Conservation (phyloP, 1,140 invertebrate species). For the Archegozetes longisetosus region DNA sequence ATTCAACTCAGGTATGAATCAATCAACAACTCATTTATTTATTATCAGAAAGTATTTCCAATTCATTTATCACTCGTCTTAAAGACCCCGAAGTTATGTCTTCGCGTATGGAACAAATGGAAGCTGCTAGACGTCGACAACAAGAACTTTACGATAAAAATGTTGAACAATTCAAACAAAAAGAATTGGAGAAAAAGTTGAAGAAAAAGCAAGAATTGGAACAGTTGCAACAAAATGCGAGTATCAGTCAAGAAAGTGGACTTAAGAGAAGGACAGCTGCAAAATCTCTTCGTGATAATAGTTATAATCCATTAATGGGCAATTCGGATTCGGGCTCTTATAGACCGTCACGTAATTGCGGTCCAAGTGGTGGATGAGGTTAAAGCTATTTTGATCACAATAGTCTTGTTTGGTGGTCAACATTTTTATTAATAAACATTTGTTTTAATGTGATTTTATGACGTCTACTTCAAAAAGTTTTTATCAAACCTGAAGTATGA, state of each 20-base stretch:
- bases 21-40: background rate
- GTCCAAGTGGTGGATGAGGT: slow-evolving; percentile 10
- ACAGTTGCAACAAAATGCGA: background rate
- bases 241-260: background rate
- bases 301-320: slow-evolving; percentile 8
- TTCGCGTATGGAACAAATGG: background rate
- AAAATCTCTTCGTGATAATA: background rate
- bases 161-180: background rate
- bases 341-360: slow-evolving; percentile 2
- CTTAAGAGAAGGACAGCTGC: background rate
- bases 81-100: background rate
- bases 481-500: background rate
- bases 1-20: background rate
- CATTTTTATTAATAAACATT: background rate
- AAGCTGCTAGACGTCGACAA: slow-evolving; percentile 4
- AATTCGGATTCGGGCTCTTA: background rate
- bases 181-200: slow-evolving; percentile 1
- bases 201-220: background rate
- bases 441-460: background rate
- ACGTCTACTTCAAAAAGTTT: background rate
- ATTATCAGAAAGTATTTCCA: no score
- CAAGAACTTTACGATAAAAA: slow-evolving; percentile 4
- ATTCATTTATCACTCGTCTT: background rate
- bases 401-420: background rate
- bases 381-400: background rate